A percentile compares a stretch with the other conserved stretches of the same genome.
phyloP scores from a whole-genome alignment of 2,113 vertebrate species.

The Hypanus sabinus region DNA sequence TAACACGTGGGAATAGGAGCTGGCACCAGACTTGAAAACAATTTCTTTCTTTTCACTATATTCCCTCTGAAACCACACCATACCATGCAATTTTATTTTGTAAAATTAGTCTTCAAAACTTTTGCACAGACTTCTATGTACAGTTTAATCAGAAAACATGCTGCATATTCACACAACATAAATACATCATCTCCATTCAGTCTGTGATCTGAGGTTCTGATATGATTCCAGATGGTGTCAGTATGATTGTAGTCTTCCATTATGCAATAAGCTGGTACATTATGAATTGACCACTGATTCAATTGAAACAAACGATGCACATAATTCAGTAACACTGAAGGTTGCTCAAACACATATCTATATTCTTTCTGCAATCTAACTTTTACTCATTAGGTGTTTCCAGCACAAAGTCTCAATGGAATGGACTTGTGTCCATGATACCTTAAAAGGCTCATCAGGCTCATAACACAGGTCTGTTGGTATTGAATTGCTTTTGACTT shows the following conservation, averaged over 20 bases:
- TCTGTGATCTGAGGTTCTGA: background rate
- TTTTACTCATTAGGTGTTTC: background rate
- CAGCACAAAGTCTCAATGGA: background rate
- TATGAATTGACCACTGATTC: background rate
- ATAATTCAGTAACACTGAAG: background rate
- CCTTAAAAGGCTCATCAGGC: background rate
- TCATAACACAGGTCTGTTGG: background rate
- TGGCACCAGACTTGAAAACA: background rate
- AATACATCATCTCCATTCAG: background rate
- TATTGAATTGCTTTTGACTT: background rate
- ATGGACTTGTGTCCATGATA: background rate
- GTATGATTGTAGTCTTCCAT: background rate
- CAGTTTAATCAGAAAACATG: too few relatives aligned
- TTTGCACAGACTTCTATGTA: background rate
- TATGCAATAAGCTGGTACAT: background rate
- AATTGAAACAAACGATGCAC: background rate
- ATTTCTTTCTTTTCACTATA: background rate
- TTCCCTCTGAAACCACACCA: conserved; percentile 1
- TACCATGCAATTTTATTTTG: background rate
- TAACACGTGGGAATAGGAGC: background rate
- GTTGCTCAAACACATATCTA: background rate
- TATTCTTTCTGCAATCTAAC: too few relatives aligned
- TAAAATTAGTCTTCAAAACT: background rate
- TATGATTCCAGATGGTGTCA: background rate
- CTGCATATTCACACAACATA: background rate